Conservation (phyloP, 2,113 vertebrate genomes). For the Sinocyclocheilus rhinocerous region DNA sequence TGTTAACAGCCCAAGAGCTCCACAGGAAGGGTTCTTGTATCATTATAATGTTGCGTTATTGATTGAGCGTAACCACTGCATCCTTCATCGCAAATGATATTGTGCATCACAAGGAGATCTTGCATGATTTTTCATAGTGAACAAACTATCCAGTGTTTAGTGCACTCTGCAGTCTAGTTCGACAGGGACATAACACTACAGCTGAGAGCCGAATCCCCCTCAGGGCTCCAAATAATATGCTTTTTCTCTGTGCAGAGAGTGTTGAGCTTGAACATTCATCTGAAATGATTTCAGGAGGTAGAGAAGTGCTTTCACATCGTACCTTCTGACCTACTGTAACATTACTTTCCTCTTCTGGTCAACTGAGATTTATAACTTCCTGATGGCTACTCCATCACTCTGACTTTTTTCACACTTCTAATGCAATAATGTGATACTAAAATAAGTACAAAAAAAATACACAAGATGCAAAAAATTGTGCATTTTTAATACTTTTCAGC, state of each 20-base stretch:
- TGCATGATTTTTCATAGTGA: not conserved
- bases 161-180: not conserved
- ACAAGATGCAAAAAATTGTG: too few relatives aligned
- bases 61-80: not conserved
- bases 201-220: not conserved
- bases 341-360: not conserved
- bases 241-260: not conserved
- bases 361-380: not conserved
- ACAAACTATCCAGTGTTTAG: not conserved
- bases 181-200: not conserved
- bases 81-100: not conserved
- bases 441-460: too few relatives aligned
- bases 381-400: not conserved
- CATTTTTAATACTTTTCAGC: too few relatives aligned
- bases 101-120: not conserved
- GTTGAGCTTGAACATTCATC: constrained; percentile 8
- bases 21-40: not conserved
- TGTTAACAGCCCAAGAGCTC: not conserved
- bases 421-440: too few relatives aligned
- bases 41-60: not conserved
- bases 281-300: not conserved
- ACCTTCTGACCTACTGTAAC: not conserved
- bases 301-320: not conserved
- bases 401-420: not conserved
- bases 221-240: not conserved